A percentile compares a stretch with the other conserved stretches of the same genome.
Evolutionary conservation across 2,113 vertebrate species (phyloP).

Genomic region (Calyptommatus sinebrachiatus): DNA sequence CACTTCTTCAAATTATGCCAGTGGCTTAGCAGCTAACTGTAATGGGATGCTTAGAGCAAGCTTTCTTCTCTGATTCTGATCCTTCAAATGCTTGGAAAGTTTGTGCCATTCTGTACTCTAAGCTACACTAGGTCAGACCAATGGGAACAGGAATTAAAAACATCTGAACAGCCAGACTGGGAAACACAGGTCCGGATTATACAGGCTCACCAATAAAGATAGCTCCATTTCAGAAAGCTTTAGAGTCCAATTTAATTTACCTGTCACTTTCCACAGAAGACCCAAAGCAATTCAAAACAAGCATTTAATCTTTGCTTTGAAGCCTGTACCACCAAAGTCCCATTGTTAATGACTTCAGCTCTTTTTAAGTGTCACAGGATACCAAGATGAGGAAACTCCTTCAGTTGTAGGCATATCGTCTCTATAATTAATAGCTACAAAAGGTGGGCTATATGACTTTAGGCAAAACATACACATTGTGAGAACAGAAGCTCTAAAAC

Average conservation of each 20-base stretch:
- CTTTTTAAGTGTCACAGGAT: constrained; percentile 29
- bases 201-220: background rate
- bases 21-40: background rate
- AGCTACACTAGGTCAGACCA: too few species aligned
- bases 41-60: background rate
- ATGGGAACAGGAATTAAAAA: too few species aligned
- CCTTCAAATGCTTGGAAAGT: too few species aligned
- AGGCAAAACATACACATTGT: constrained; percentile 11
- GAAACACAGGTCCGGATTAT: background rate
- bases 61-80: background rate
- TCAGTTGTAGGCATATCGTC: constrained; percentile 24
- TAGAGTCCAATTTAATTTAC: background rate
- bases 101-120: too few species aligned
- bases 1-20: background rate
- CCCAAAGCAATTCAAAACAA: background rate
- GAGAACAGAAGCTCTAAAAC: constrained; percentile 27
- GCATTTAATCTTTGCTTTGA: constrained; percentile 38
- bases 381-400: constrained; percentile 36
- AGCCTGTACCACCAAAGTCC: background rate
- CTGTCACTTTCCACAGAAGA: too few species aligned
- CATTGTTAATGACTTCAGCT: constrained; percentile 24
- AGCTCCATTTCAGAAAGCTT: background rate
- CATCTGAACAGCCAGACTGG: background rate
- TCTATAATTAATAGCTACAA: constrained; percentile 28
- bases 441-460: constrained; percentile 14